Evolutionary conservation across 2,888 invertebrate species (phyloP), one percentile per base, ranked within the genome.

Genomic region (Andrena trimmerana): DNA sequence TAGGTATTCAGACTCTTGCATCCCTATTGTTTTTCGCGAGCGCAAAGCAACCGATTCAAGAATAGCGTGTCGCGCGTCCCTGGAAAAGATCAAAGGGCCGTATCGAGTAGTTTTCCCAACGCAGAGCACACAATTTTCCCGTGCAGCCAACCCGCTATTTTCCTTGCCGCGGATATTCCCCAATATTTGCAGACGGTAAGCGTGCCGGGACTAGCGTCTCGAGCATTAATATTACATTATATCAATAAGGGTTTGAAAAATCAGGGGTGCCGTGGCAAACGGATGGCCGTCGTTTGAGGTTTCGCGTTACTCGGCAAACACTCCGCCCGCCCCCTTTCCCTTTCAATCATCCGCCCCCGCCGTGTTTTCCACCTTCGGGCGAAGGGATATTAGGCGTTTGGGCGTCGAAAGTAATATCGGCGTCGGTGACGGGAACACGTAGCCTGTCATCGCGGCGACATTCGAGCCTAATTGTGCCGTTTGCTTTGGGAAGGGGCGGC

Each of bases 231-330:
- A 89, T 89, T 89, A 85, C 86, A 89, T 89, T 89, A 89, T 89
- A 89, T 89, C 89, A 89, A 89, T 89, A 89, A 89, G 86, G 89
- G 85, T 85, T 87, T 89, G 89, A 89, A 89, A 89, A 89, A 89
- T 89, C 86, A 85, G 86, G 86, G 88, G 89, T 87, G 91, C 89
- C 86, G 88, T 66, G 86, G 90, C 89, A 91, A 91, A 90, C 91
- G 90, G 87, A 84, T 84, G 81, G 86, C 79, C 81, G 86, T 84
- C 85, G 86, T 90, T 79, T 84, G 88, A 91, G 91, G 91, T 91
- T 92, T 93, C 92, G 92, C 90, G 91, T 93, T 94, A 91, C 94
- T 92, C 87, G 89, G 93, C 93, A 93, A 94, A 93, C 91, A 93
- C 88, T 86, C 78, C 71, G 81, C 66, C 84, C 36, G 78, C 89